Evolutionary conservation across 2,888 invertebrate species (phyloP).

Genomic region (Morpho achilles): DNA sequence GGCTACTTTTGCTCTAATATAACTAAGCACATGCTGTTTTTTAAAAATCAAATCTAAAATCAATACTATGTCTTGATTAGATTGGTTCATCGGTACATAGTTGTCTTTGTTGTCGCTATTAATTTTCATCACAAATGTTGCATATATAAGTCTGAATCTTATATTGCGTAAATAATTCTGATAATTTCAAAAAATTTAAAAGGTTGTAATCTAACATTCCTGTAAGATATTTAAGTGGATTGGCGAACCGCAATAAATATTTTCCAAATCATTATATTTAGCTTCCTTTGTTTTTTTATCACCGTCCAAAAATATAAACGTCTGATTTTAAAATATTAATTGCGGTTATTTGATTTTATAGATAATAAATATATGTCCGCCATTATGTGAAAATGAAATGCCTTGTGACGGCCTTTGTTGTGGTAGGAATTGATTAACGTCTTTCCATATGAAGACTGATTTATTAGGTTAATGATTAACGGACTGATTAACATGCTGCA

Average conservation of each 20-base stretch:
- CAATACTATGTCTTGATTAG: too few species aligned
- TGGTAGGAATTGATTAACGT: conserved; percentile 34
- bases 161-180: too few species aligned
- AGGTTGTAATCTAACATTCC: conserved; percentile 23
- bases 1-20: too few species aligned
- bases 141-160: too few species aligned
- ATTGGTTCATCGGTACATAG: too few species aligned
- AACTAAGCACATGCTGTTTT: too few species aligned
- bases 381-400: conserved; percentile 24
- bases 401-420: conserved; percentile 30
- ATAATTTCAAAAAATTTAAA: not conserved
- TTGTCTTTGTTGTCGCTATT: too few species aligned
- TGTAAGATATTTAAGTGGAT: conserved; percentile 12
- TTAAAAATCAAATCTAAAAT: too few species aligned
- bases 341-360: conserved; percentile 19
- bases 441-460: conserved; percentile 42
- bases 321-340: not conserved
- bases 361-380: conserved; percentile 13
- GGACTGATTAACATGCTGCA: not conserved
- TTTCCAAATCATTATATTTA: too few species aligned
- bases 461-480: conserved; percentile 29
- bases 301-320: too few species aligned
- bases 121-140: too few species aligned
- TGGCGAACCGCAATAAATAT: conserved; percentile 12
- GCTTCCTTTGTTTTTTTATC: too few species aligned